Base-by-base conservation (phyloP, 2,888 invertebrate species). In the Gortyna flavago region DNA sequence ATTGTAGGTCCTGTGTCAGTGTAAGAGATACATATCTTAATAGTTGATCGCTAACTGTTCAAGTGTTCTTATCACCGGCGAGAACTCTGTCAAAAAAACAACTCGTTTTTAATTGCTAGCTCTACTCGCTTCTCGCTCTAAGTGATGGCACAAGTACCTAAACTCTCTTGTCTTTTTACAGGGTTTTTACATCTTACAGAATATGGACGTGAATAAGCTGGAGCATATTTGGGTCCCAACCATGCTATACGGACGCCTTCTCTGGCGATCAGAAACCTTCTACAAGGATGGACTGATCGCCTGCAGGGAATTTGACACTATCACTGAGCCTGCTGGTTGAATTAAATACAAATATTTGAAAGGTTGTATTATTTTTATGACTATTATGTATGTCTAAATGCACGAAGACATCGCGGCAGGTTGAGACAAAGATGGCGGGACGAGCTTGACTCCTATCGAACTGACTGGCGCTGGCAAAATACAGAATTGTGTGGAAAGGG, bases 211-310 rank as follows among this genome's bases (percentile, higher is more conserved):
- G 5, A 83, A 80, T 29, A 32, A 66, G n/a, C 3, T 80, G 16
- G 79, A 80, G 44, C 80, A 80, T 21, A 80, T 80, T 0, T 80
- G 80, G 80, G 69, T 65, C 18, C 35, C 68, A 6, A 16, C 9
- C 2, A n/a, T 69, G 57, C 44, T 59, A 0, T 83, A 69, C 11
- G 83, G 69, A 18, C 41, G 44, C 0, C 0, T 69, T 16, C 0
- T 38, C 41, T 83, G 77, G 68, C 68, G 65, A 38, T 1, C 35
- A 3, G 80, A 80, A n/a, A 3, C 18, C 8, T 83, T 9, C 44
- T 16, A 16, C 1, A 67, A n/a, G 1, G 44, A 7, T 21, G 48
- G 38, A 9, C 9, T 57, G 38, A 16, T 67, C 4, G 0, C 8
- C 13, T 79, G 79, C 32, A 67, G 67, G 3, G 82, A 79, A 48